Evolutionary conservation across 2,113 vertebrate species (phyloP), one percentile per base, ranked within the genome.

Genomic region (Ancistrus triradiatus): DNA sequence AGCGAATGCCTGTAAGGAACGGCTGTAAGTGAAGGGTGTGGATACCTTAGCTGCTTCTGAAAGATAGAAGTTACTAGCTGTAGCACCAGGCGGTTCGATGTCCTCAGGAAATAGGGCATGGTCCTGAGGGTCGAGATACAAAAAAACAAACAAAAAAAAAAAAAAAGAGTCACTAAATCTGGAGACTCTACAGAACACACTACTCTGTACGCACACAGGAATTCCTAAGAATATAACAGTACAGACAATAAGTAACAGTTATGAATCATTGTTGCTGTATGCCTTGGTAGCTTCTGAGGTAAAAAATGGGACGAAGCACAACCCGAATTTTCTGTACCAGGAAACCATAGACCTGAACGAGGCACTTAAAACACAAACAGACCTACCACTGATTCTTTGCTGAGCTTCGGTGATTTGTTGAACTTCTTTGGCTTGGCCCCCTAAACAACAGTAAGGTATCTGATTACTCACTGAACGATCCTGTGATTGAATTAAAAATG

Each of bases 21-120:
- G n/a, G n/a, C n/a, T n/a, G n/a, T n/a, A n/a, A n/a, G n/a, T n/a
- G n/a, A 53, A 2, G 31, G 6, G 31, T 43, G 1, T 19, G 17
- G 66, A 24, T 44, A 88, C 87, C 81, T 63, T 42, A 0, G 87
- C 84, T 4, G 84, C 87, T 53, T 86, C 87, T 13, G 85, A 86
- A 48, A 79, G 14, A 50, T 53, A 59, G 60, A 47, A 82, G 60
- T 80, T 65, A 0, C 66, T 38, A 1, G 72, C 76, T 0, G 78
- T 58, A 2, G 76, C 82, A 67, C 78, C 84, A 7, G 66, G 55
- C 5, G 69, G 62, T 31, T 70, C 63, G 0, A 81, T 57, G 5
- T 1, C 55, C 24, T 76, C 57, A 2, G 65, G 31, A 53, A 73
- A 47, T 21, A 1, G 10, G 2, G 18, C 0, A 37, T 2, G 33